Evolutionary conservation across 2,888 invertebrate genomes (phyloP), one percentile per base, ranked within the genome.

Genomic region (Gandaritis pyraliata): DNA sequence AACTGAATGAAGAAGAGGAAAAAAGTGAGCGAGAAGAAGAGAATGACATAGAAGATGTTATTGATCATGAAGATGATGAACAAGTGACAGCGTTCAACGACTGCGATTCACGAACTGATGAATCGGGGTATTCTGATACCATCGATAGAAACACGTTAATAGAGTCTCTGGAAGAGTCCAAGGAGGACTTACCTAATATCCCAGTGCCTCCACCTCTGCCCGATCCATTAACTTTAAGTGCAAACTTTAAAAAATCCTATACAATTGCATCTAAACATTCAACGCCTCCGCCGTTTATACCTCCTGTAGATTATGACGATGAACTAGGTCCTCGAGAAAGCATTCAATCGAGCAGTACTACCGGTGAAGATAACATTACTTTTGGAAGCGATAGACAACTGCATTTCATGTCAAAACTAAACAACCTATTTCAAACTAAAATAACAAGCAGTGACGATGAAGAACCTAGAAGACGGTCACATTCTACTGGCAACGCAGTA

Each of bases 101-200:
- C 52, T 89, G 87, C 61, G 91, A 92, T 75, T 92, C 91, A 6
- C 75, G 85, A 65, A 91, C 91, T 43, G 90, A 91, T 60, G 91
- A 92, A 69, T 92, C 91, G 30, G 91, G 91, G 5, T 92, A 92
- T 67, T 92, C 90, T 0, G 91, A 92, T 71, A 90, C 91, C 10
- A 78, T 89, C 13, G 91, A 90, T 43, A 85, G 77, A 67, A 83
- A 79, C 49, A 75, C 72, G 16, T 70, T 85, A 0, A 82, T 79
- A 60, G 88, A 84, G 65, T 85, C 85, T 12, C 53, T 78, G 66
- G 57, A 74, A 65, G 64, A 64, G 43, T 77, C 82, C 39, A 78
- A 80, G 58, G 76, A 80, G 61, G 78, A 84, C 50, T 68, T 72
- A 46, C 77, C 83, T 11, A 78, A 78, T 52, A 90, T 90, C 70